Evolutionary conservation across 1,140 invertebrate species (phyloP).

Genomic region (Pygmarrhopalites habei): DNA sequence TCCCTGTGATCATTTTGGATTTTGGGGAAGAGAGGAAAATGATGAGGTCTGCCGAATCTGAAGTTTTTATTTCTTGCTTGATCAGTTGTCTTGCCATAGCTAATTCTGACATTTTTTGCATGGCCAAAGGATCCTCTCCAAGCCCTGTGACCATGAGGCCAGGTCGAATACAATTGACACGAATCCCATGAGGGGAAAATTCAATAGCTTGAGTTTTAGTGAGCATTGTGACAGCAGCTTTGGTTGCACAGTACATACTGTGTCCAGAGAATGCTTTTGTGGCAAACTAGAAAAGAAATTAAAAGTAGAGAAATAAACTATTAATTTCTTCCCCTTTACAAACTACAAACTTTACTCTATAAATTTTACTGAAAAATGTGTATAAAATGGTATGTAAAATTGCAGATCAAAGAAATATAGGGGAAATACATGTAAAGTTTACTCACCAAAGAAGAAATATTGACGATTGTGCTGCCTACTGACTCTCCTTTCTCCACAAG

Average conservation of each 20-base stretch:
- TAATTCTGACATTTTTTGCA: neutral
- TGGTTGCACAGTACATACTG: slow-evolving; percentile 42
- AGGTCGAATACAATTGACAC: slow-evolving; percentile 41
- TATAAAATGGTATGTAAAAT: too few species aligned
- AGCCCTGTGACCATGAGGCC: slow-evolving; percentile 13
- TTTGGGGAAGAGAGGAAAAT: neutral
- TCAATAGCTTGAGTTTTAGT: slow-evolving; percentile 45
- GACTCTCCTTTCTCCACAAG: slow-evolving; percentile 54
- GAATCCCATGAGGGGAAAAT: slow-evolving; percentile 43
- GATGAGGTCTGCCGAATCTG: neutral
- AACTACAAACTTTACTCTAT: too few species aligned
- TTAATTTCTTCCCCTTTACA: too few species aligned
- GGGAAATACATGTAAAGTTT: neutral
- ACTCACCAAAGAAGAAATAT: slow-evolving; percentile 18
- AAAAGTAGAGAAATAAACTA: too few species aligned
- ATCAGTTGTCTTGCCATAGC: neutral
- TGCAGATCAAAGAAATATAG: too few species aligned
- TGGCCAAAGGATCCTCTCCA: too few species aligned
- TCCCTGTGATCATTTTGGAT: slow-evolving; percentile 3
- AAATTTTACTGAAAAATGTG: too few species aligned
- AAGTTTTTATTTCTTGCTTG: neutral
- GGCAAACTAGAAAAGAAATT: too few species aligned
- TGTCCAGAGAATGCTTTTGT: too few species aligned
- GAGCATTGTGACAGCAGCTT: slow-evolving; percentile 44
- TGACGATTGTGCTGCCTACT: slow-evolving; percentile 16